Evolutionary conservation across 2,888 invertebrate species (phyloP).

Genomic region (Brenthis hecate): DNA sequence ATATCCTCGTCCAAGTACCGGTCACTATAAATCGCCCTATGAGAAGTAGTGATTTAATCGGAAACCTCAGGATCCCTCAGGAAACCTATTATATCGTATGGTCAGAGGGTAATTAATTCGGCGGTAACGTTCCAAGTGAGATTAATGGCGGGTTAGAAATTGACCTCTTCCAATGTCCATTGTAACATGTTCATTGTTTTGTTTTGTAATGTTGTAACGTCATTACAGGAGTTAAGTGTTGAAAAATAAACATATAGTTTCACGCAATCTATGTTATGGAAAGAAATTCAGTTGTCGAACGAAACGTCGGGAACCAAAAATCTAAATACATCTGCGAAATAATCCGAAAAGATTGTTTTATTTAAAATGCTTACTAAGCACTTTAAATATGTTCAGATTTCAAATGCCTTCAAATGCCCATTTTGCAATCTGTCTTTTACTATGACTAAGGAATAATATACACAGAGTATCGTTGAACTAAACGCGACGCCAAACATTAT

Average conservation of each 20-base stretch:
- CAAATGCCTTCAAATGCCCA: too few species aligned
- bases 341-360: too few species aligned
- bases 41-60: conserved; percentile 82
- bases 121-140: conserved; percentile 76
- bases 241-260: background rate
- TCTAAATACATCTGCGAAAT: too few species aligned
- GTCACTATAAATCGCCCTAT: conserved; percentile 80
- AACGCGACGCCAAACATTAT: too few species aligned
- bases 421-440: too few species aligned
- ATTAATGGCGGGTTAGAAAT: conserved; percentile 72
- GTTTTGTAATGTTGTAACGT: conserved; percentile 36
- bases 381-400: too few species aligned
- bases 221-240: background rate
- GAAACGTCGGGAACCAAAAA: too few species aligned
- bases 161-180: conserved; percentile 68
- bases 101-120: conserved; percentile 82
- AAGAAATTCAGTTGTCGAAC: background rate
- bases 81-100: conserved; percentile 82
- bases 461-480: too few species aligned
- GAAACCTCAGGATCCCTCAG: conserved; percentile 76
- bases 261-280: background rate
- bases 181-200: conserved; percentile 64
- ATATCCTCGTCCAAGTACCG: conserved; percentile 52
- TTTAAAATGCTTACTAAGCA: too few species aligned
- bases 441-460: too few species aligned